Evolutionary conservation across 2,797 vertebrate species (phyloP).

Genomic region (Perodicticus potto): DNA sequence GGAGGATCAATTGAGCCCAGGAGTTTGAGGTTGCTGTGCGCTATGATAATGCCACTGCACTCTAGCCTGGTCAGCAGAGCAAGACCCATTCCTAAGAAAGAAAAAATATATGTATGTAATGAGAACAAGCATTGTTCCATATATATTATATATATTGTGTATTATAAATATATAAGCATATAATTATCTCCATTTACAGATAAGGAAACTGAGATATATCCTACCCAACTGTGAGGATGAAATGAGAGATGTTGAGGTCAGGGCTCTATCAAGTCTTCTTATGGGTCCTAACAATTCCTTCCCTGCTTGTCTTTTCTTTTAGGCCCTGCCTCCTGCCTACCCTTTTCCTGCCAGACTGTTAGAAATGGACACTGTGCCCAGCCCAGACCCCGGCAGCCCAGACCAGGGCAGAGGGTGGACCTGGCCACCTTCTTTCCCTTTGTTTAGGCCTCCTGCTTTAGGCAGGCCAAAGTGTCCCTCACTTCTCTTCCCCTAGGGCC

Average conservation of each 20-base stretch:
- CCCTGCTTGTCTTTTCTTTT: conserved; percentile 40
- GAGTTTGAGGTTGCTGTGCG: neutral
- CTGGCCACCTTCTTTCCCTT: conserved; percentile 59
- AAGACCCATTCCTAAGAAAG: neutral
- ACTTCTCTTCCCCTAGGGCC: neutral
- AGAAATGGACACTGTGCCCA: conserved; percentile 74
- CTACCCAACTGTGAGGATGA: neutral
- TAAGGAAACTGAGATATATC: neutral
- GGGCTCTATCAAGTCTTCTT: neutral
- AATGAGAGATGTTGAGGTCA: neutral
- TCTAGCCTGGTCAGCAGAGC: neutral
- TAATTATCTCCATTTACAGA: neutral
- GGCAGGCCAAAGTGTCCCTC: neutral
- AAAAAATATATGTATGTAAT: too few species aligned
- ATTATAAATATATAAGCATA: neutral
- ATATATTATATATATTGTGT: neutral
- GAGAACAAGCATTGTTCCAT: too few species aligned
- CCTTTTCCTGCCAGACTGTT: conserved; percentile 73
- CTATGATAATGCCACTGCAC: neutral
- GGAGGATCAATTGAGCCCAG: neutral
- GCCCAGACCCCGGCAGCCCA: conserved; percentile 45
- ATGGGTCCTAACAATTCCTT: conserved; percentile 8
- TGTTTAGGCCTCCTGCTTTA: conserved; percentile 44
- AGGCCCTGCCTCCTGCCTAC: conserved; percentile 75
- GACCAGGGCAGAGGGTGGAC: conserved; percentile 7